Evolutionary conservation across 2,113 vertebrate genomes (phyloP).

Genomic region (Tetrax tetrax): DNA sequence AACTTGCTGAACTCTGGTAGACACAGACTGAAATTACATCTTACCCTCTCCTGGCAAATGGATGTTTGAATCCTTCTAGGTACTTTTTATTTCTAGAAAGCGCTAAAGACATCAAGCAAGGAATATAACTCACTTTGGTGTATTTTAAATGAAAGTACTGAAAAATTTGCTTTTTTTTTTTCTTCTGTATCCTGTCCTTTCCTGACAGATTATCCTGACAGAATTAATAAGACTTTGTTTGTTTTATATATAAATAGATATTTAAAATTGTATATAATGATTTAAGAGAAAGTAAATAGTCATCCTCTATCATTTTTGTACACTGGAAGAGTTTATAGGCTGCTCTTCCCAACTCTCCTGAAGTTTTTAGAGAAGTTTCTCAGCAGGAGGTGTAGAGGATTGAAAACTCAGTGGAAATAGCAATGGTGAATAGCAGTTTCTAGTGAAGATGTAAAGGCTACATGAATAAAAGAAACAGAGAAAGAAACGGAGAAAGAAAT

Average conservation of each 20-base stretch:
- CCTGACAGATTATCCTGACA: background rate
- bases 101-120: background rate
- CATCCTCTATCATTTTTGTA: background rate
- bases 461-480: slow-evolving; percentile 57
- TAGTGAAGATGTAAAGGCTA: slow-evolving; percentile 47
- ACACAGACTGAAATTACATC: background rate
- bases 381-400: background rate
- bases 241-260: background rate
- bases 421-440: slow-evolving; percentile 20
- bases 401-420: slow-evolving; percentile 47
- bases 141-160: background rate
- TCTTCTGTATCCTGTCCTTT: background rate
- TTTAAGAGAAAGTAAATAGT: background rate
- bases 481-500: slow-evolving; percentile 26
- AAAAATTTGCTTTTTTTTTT: background rate
- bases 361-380: slow-evolving; percentile 57
- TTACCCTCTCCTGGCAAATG: background rate
- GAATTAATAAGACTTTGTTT: background rate
- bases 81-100: background rate
- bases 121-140: background rate
- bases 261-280: background rate
- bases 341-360: background rate
- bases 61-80: background rate
- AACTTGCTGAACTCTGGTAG: background rate
- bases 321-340: background rate